These are phyloP conservation scores for Eurytoma californica DNA, from an alignment of 2,888 invertebrate species.

Conservation along the genomic window DNA sequence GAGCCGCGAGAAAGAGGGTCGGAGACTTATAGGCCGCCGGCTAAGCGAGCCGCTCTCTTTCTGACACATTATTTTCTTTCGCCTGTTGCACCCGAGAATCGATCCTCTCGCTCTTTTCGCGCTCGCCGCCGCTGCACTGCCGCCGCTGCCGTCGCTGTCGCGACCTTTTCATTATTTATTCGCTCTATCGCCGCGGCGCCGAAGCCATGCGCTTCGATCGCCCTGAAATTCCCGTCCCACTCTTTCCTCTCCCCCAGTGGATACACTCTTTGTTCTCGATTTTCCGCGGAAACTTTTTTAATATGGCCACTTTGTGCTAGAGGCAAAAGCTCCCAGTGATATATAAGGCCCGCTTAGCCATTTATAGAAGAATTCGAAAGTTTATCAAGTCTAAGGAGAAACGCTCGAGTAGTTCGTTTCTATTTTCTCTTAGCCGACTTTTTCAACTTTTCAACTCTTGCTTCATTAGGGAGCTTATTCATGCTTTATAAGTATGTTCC, in stretches of 20 bases:
- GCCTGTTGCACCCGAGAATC: constrained; percentile 48
- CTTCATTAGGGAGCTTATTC: not conserved
- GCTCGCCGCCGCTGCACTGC: not conserved
- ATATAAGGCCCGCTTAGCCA: not conserved
- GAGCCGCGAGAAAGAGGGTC: constrained; percentile 28
- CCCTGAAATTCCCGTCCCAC: not conserved
- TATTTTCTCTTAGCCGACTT: not conserved
- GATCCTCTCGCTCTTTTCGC: constrained; percentile 19
- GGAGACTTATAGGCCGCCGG: not conserved
- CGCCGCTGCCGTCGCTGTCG: not conserved
- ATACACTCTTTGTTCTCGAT: not conserved
- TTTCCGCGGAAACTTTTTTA: not conserved
- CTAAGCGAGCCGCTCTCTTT: constrained; percentile 8
- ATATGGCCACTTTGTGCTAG: not conserved
- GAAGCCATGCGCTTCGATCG: not conserved
- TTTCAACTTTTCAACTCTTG: not conserved
- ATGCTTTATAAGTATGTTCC: not conserved
- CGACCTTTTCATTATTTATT: constrained; percentile 41
- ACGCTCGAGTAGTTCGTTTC: not conserved
- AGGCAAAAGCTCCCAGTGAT: not conserved
- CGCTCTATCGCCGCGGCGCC: constrained; percentile 5
- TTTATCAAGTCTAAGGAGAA: not conserved
- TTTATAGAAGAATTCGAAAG: not conserved
- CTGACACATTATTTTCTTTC: constrained; percentile 37
- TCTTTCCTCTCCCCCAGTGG: not conserved